phyloP scores from a whole-genome alignment of 2,113 vertebrate genomes.

The Lepisosteus oculatus region DNA sequence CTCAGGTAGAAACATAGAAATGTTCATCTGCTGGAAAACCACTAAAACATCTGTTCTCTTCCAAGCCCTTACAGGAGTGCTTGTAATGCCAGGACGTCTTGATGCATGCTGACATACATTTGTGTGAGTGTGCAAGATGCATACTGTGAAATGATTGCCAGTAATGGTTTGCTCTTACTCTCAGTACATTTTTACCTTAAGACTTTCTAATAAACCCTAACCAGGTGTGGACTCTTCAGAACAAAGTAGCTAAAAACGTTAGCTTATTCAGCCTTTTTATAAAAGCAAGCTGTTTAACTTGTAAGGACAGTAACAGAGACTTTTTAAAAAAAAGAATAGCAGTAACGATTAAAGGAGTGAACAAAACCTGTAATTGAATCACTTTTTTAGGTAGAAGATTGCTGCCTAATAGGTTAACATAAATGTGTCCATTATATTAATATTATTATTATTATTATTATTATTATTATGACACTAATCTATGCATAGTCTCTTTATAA shows the following conservation, averaged over 20 bases:
- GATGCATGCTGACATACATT: neutral
- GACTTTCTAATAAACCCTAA: neutral
- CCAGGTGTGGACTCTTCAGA: neutral
- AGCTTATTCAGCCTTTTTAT: neutral
- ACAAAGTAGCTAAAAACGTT: neutral
- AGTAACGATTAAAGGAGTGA: no score
- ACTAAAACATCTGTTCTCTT: conserved; percentile 16
- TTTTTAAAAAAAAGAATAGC: no score
- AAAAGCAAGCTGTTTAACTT: conserved; percentile 23
- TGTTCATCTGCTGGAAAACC: conserved; percentile 1
- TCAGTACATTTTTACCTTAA: no score
- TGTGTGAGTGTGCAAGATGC: neutral
- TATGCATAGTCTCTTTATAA: no score
- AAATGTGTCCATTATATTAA: neutral
- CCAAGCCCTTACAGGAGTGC: neutral
- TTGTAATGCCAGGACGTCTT: neutral
- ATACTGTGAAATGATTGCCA: neutral
- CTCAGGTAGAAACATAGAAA: neutral
- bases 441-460: no score
- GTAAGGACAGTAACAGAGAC: no score
- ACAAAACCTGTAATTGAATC: conserved; percentile 17
- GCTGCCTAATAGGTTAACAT: neutral
- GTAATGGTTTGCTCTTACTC: neutral
- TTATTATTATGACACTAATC: no score
- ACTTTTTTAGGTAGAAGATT: conserved; percentile 31